Conservation (phyloP, 2,113 vertebrate species). For the Myotis lucifugus region DNA sequence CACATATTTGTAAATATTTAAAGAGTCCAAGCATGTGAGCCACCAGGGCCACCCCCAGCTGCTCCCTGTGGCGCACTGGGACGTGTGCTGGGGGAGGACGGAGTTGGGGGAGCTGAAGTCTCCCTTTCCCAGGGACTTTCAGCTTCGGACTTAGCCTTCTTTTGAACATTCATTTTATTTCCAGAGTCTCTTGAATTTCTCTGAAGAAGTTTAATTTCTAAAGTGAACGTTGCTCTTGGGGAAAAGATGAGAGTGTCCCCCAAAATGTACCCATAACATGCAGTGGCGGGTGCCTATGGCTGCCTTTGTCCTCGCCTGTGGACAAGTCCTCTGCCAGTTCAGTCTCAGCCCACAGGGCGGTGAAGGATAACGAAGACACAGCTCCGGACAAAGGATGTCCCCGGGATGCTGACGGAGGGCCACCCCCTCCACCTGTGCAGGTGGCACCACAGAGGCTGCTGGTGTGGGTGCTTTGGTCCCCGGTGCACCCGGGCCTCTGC, state of each 20-base stretch:
- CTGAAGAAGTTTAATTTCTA: neutral
- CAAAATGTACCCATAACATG: neutral
- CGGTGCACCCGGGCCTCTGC: neutral
- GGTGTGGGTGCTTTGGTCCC: neutral
- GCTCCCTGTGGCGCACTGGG: neutral
- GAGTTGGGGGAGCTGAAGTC: neutral
- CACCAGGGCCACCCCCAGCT: neutral
- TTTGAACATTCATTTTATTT: neutral
- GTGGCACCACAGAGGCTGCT: neutral
- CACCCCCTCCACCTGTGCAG: neutral
- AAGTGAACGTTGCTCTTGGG: neutral
- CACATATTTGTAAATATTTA: neutral
- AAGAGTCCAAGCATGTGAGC: neutral
- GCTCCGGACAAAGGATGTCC: neutral
- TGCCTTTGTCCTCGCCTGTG: neutral
- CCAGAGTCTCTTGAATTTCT: neutral
- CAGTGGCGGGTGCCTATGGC: neutral
- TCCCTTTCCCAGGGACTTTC: neutral
- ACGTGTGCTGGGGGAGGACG: neutral
- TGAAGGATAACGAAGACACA: no score
- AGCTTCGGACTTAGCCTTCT: neutral
- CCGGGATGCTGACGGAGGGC: no score
- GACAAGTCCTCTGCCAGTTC: neutral
- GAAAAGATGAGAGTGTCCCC: neutral
- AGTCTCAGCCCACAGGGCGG: neutral